These are phyloP conservation scores for mouse (Mus musculus) DNA, from an alignment of 2,113 vertebrate species.

Conservation along the genomic window GRCm39 chr13:77537501-77538000, in stretches of 20 bases:
- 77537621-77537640: conserved; percentile 31
- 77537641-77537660: conserved; percentile 29
- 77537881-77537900: conserved; percentile 87
- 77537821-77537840: conserved; percentile 83
- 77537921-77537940: conserved; percentile 90
- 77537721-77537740: neutral
- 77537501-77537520: neutral
- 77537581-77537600: conserved; percentile 45
- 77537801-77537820: conserved; percentile 71
- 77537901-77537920: conserved; percentile 92
- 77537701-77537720: conserved; percentile 36
- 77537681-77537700: neutral
- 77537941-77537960: conserved; percentile 87
- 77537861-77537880: conserved; percentile 85
- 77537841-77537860: conserved; percentile 87
- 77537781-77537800: conserved; percentile 60
- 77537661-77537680: conserved; percentile 57
- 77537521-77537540: conserved; percentile 18
- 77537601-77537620: conserved; percentile 26
- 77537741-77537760: conserved; percentile 66
- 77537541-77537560: conserved; percentile 55
- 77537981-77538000: conserved; percentile 92
- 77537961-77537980: conserved; percentile 89
- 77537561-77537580: conserved; percentile 54
- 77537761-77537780: conserved; percentile 63